Base-by-base conservation (phyloP, 2,113 vertebrate genomes). In the Equus quagga region DNA sequence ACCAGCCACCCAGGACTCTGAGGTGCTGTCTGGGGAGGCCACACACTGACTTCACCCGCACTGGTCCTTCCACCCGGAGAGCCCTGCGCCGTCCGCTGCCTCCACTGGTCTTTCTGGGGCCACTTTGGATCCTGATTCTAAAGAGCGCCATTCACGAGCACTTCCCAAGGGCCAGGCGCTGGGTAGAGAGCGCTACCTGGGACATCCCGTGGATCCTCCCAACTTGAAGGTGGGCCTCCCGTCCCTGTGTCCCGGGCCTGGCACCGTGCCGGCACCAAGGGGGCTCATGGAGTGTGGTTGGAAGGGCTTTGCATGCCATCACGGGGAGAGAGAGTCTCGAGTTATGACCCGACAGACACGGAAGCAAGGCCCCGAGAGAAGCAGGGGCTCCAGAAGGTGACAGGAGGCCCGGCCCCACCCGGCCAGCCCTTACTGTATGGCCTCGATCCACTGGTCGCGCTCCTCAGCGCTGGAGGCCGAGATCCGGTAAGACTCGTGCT, bases 401-500 rank as follows among this genome's bases (percentile, higher is more conserved):
- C 88, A 2, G 73, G 44, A 19, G 8, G 51, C 49, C 41, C 4
- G 2, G 1, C 21, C 75, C 31, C 28, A 26, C 23, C 51, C 8
- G 15, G 14, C 13, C 1, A 0, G 1, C 23, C 24, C 58, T 75
- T 81, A 99, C 99, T 99, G 98, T 98, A 99, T 99, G 96, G 99
- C 99, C 91, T 99, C 98, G 36, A 99, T 99, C 99, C 99, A 99
- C 36, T 99, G 98, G 94, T 99, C 99, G 9, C 99, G 99, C 97
- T 99, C 99, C 93, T 99, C 99, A 0, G 99, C 99, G 2, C 98
- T 99, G 91, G 99, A 51, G 17, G 99, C 99, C n/a, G 99, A 99
- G 98, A 99, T 99, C 92, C 99, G 99, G 98, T 99, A 99, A 31
- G 99, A 99, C 96, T 99, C 99, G 64, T 99, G 99, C 33, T 99